Conservation (phyloP, 2,113 vertebrate genomes). For the Lepidothrix coronata region DNA sequence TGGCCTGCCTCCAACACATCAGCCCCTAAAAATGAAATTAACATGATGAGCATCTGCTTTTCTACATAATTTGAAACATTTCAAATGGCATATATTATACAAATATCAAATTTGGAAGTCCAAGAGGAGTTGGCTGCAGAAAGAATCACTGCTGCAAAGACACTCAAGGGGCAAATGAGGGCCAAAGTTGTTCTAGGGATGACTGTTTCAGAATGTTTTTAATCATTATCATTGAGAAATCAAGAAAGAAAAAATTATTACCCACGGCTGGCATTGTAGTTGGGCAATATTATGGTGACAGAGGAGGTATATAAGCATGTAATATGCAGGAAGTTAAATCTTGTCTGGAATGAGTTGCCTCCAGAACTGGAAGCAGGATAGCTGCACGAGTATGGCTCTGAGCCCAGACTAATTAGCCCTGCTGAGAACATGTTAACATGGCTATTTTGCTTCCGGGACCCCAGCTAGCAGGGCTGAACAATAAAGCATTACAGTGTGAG, state of each 20-base stretch:
- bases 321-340: neutral
- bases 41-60: slow-evolving; percentile 18
- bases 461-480: neutral
- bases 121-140: neutral
- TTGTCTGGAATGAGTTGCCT: slow-evolving; percentile 1
- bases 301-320: neutral
- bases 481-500: neutral
- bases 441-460: slow-evolving; percentile 10
- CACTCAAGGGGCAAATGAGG: neutral
- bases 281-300: neutral
- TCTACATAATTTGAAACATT: neutral
- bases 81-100: neutral
- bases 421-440: slow-evolving; percentile 58
- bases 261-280: neutral
- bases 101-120: neutral
- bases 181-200: neutral
- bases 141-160: neutral
- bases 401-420: slow-evolving; percentile 56
- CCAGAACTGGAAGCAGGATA: slow-evolving; percentile 21
- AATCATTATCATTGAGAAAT: neutral
- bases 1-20: neutral
- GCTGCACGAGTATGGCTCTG: slow-evolving; percentile 24
- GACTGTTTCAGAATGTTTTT: neutral
- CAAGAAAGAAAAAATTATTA: neutral
- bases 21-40: slow-evolving; percentile 28